Base-by-base conservation (phyloP, 2,888 invertebrate species). In the Xylota segnis region DNA sequence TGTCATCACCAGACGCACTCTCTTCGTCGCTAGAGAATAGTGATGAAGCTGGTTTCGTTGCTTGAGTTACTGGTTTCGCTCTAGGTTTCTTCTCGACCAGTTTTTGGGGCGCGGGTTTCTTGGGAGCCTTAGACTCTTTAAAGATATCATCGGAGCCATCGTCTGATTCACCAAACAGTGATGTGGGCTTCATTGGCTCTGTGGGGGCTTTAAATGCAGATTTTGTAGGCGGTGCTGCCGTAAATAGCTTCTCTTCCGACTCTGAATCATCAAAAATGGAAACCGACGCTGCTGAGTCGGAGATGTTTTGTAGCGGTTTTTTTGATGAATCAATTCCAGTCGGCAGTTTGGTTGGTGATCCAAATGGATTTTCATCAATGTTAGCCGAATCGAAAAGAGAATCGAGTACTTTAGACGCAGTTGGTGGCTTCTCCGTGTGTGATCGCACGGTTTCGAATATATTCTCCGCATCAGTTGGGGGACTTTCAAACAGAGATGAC, bases 21-120 rank as follows among this genome's bases (percentile, higher is more conserved):
- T 54, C 84, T 56, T 86, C 86, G n/a, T 86, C 86, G 7, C 86
- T 86, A 12, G 82, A 86, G 18, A 86, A 86, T 4, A 86, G 6
- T 12, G 86, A 82, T 18, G 82, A 34, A 4, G 71, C 12, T 40
- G 68, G 14, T 45, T 82, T 86, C 16, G 9, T 16, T 16, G 59
- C 59, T 12, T 76, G 61, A 4, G 0, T 37, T 2, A 45, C n/a
- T 27, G 68, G 10, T 37, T 82, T 82, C 5, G 27, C 1, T 47
- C 43, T 66, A 0, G 32, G 12, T 56, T 76, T 71, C 10, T 47
- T 61, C 14, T 82, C 81, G 10, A 7, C 0, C 0, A 10, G 10
- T 61, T 54, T 70, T 27, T 86, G 56, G 2, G 12, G 18, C 2
- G 37, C 10, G 7, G 76, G 5, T 61, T 82, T 82, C 9, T 83